phyloP scores from a whole-genome alignment of 2,113 vertebrate species.

The Paramisgurnus dabryanus region DNA sequence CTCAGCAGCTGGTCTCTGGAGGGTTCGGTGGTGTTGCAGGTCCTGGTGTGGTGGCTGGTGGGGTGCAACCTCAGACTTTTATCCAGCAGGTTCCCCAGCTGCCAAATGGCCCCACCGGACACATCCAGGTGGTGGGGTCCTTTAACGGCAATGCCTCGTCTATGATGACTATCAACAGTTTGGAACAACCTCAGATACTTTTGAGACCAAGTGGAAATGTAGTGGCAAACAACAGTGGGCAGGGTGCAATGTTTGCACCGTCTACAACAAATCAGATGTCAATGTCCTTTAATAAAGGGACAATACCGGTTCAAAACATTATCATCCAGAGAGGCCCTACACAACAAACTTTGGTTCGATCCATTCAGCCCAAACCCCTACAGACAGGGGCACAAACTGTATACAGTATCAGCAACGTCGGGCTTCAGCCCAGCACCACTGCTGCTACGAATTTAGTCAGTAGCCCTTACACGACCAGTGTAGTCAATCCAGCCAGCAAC shows the following conservation, averaged over 20 bases:
- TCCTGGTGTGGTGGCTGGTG: slow-evolving; percentile 78
- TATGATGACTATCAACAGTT: slow-evolving; percentile 94
- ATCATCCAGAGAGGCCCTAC: slow-evolving; percentile 94
- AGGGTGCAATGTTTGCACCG: slow-evolving; percentile 81
- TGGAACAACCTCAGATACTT: slow-evolving; percentile 94
- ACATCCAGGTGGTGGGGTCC: slow-evolving; percentile 92
- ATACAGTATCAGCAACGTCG: slow-evolving; percentile 84
- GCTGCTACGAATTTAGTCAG: slow-evolving; percentile 72
- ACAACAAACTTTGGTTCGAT: slow-evolving; percentile 77
- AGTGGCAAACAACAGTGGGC: slow-evolving; percentile 50
- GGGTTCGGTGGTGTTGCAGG: slow-evolving; percentile 64
- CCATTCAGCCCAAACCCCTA: slow-evolving; percentile 95
- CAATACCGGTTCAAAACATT: slow-evolving; percentile 94
- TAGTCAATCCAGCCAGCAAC: slow-evolving; percentile 72
- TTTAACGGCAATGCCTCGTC: slow-evolving; percentile 86
- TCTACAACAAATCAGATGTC: slow-evolving; percentile 86
- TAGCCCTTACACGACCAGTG: slow-evolving; percentile 67
- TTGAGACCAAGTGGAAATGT: slow-evolving; percentile 80
- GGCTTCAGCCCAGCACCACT: slow-evolving; percentile 77
- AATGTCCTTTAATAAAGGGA: slow-evolving; percentile 90
- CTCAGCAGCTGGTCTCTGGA: slow-evolving; percentile 75
- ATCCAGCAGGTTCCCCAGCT: slow-evolving; percentile 89
- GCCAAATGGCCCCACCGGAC: slow-evolving; percentile 88
- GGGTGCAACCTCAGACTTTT: slow-evolving; percentile 86
- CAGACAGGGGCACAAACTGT: slow-evolving; percentile 87